A percentile compares a stretch with the other conserved stretches of the same genome.
Conservation (phyloP, 2,113 vertebrate genomes). For the Lycaon pictus region DNA sequence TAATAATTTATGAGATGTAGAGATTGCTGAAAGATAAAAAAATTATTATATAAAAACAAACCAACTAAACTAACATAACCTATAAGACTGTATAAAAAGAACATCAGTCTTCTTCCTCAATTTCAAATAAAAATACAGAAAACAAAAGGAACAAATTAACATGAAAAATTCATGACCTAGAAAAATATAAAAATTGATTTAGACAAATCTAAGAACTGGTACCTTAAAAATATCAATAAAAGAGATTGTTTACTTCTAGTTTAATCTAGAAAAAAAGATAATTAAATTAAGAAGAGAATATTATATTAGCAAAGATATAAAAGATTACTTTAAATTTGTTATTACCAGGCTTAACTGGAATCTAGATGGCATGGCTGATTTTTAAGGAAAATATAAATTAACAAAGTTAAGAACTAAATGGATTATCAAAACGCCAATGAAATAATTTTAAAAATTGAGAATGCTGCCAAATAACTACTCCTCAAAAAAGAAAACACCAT, state of each 20-base stretch:
- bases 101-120: not conserved
- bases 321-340: not conserved
- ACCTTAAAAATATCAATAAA: not conserved
- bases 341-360: not conserved
- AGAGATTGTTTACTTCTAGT: not conserved
- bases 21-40: not conserved
- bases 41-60: not conserved
- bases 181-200: constrained; percentile 21
- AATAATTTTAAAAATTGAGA: not conserved
- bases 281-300: not conserved
- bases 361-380: not conserved
- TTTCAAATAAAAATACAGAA: not conserved
- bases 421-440: not conserved
- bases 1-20: not conserved
- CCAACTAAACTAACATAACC: not conserved
- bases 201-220: not conserved
- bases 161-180: not conserved
- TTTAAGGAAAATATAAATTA: not conserved
- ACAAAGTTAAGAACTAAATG: not conserved
- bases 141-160: not conserved
- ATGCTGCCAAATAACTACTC: not conserved
- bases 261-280: not conserved
- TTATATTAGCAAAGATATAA: constrained; percentile 3
- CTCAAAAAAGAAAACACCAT: not conserved
- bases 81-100: not conserved